phyloP scores from a whole-genome alignment of 1,140 invertebrate species.

The Vollenhovia emeryi region DNA sequence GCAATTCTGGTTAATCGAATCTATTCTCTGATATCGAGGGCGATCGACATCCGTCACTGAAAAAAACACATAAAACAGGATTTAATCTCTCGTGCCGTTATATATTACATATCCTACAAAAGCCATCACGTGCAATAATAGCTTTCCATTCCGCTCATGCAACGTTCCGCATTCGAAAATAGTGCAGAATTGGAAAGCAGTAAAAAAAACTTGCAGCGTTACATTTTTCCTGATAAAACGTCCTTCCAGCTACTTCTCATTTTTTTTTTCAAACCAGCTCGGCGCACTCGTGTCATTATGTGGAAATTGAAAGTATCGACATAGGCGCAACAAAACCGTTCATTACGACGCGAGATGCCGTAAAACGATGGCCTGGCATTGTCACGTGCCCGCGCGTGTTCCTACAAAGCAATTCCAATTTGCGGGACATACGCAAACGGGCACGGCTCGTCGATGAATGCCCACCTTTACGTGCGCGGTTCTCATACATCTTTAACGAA shows the following conservation, averaged over 20 bases:
- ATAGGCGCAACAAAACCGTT: slow-evolving; percentile 26
- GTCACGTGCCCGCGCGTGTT: slow-evolving; percentile 1
- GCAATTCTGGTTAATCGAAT: slow-evolving; percentile 68
- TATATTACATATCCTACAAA: slow-evolving; percentile 1
- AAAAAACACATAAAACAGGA: slow-evolving; percentile 6
- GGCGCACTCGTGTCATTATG: slow-evolving; percentile 8
- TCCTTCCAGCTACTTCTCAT: slow-evolving; percentile 18
- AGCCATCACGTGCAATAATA: neutral
- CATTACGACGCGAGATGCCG: slow-evolving; percentile 14
- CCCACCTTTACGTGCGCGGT: neutral
- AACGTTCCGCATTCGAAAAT: slow-evolving; percentile 20
- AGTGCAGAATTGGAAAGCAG: neutral
- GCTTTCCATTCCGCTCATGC: slow-evolving; percentile 12
- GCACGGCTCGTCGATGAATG: neutral
- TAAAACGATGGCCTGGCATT: slow-evolving; percentile 32
- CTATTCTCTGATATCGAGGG: slow-evolving; percentile 44
- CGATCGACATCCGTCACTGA: slow-evolving; percentile 43
- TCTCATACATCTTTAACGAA: neutral
- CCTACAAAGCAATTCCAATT: slow-evolving; percentile 39
- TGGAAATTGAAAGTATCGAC: slow-evolving; percentile 32
- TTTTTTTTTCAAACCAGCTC: slow-evolving; percentile 14
- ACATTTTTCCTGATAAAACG: slow-evolving; percentile 9
- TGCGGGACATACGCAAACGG: neutral
- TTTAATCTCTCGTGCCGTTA: slow-evolving; percentile 28
- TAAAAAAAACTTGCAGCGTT: slow-evolving; percentile 21